phyloP scores from a whole-genome alignment of 2,888 invertebrate genomes.

The Drosophila dives region DNA sequence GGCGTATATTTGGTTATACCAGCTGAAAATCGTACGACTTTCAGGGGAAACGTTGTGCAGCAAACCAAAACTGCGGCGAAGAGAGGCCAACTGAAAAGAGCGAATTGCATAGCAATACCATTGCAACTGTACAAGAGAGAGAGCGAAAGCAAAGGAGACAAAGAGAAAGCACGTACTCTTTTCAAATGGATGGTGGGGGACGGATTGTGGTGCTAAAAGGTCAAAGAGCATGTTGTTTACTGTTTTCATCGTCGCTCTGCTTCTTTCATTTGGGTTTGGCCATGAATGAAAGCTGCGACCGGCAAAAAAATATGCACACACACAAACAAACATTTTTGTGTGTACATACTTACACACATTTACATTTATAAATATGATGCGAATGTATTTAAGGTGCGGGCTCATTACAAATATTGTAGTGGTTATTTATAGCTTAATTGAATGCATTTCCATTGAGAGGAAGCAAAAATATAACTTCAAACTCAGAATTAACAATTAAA shows the following conservation, averaged over 20 bases:
- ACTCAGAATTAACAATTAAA: neutral
- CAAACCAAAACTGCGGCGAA: slow-evolving; percentile 52
- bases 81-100: slow-evolving; percentile 22
- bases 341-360: neutral
- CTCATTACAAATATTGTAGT: neutral
- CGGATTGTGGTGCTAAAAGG: slow-evolving; percentile 44
- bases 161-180: slow-evolving; percentile 30
- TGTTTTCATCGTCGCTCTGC: slow-evolving; percentile 21
- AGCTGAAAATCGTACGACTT: slow-evolving; percentile 82
- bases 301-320: slow-evolving; percentile 40
- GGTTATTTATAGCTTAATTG: neutral
- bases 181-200: slow-evolving; percentile 3
- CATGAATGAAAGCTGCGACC: slow-evolving; percentile 72
- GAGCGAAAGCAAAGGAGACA: slow-evolving; percentile 18
- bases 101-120: slow-evolving; percentile 11
- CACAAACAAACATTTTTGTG: neutral
- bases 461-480: neutral
- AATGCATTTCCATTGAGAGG: neutral
- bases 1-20: slow-evolving; percentile 75
- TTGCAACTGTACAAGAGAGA: slow-evolving; percentile 60
- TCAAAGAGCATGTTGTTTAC: slow-evolving; percentile 75
- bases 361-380: neutral
- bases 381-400: slow-evolving; percentile 14
- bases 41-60: slow-evolving; percentile 79
- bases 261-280: slow-evolving; percentile 39